Evolutionary conservation across 2,797 vertebrate genomes (phyloP), one percentile per base, ranked within the genome.

Genomic region (Siniperca obscura): DNA sequence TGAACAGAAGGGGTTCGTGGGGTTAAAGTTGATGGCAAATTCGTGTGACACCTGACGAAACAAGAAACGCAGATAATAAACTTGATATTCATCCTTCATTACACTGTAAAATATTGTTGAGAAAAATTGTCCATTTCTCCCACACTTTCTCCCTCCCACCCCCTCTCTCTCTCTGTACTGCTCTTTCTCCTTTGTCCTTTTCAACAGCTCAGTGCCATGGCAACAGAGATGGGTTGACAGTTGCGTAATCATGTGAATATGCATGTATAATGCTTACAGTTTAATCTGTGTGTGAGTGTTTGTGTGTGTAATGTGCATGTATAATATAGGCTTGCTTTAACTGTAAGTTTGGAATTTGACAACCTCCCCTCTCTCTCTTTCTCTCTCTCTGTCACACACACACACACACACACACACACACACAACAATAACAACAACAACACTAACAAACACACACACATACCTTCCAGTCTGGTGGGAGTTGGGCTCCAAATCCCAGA

Each of bases 401-500:
- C 72, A 74, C 3, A 55, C 62, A 25, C 22, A 85, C 55, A 75
- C 55, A 80, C 57, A 82, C 66, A 75, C 42, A 62, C 62, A 66
- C 71, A 78, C n/a, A n/a, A 59, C 42, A 71, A 61, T 3, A 52
- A 56, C 46, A 48, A 60, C 21, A 62, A 16, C 25, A 72, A 34
- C 21, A 74, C 5, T 22, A 70, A 65, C 30, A 22, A 42, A 75
- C 11, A 7, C 11, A 60, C 65, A 77, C 60, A 81, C 52, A 84
- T 88, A 99, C 98, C 98, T 99, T 99, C 98, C 98, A 99, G 95
- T 99, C 98, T 44, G 98, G 98, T 0, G 98, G 98, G 83, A 99
- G 95, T 91, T 99, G 97, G 72, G 98, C 98, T 4, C 98, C 98
- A n/a, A 99, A 99, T 89, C 98, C 98, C 91, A 99, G 95, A 74